phyloP scores from a whole-genome alignment of 1,140 invertebrate species.

The Cydia splendana region DNA sequence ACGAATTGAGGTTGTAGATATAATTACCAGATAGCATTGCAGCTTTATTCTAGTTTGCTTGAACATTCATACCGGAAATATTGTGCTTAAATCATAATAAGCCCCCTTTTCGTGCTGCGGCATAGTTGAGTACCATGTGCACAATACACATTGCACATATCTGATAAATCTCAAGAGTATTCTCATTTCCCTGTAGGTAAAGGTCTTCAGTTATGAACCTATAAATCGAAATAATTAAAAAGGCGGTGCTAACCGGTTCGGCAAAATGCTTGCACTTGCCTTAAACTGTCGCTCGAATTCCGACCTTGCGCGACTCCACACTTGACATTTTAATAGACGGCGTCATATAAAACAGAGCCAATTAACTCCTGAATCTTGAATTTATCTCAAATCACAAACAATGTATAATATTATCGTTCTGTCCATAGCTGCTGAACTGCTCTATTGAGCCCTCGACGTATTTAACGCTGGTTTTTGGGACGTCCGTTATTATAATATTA shows the following conservation, averaged over 20 bases:
- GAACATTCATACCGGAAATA: neutral
- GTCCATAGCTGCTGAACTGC: no score
- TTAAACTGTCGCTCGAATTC: slow-evolving; percentile 32
- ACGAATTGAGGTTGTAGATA: neutral
- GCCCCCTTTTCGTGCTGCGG: neutral
- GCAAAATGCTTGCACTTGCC: slow-evolving; percentile 16
- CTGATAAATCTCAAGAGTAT: neutral
- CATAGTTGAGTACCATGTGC: no score
- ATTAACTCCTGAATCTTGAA: no score
- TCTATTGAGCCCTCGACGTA: no score
- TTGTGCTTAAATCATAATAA: neutral
- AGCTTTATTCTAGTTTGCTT: neutral
- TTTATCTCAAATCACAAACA: no score
- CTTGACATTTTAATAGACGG: slow-evolving; percentile 36
- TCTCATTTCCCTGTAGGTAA: slow-evolving; percentile 3
- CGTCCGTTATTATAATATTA: no score
- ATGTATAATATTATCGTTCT: no score
- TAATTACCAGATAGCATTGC: slow-evolving; percentile 9
- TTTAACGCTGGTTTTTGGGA: no score
- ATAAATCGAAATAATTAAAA: slow-evolving; percentile 22
- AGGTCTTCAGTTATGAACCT: slow-evolving; percentile 15
- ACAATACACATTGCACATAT: no score
- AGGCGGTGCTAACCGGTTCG: slow-evolving; percentile 5
- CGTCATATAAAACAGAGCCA: neutral
- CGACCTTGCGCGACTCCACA: slow-evolving; percentile 37